These are phyloP conservation scores for Tragelaphus buxtoni DNA, from an alignment of 2,113 vertebrate species.

Conservation along the genomic window DNA sequence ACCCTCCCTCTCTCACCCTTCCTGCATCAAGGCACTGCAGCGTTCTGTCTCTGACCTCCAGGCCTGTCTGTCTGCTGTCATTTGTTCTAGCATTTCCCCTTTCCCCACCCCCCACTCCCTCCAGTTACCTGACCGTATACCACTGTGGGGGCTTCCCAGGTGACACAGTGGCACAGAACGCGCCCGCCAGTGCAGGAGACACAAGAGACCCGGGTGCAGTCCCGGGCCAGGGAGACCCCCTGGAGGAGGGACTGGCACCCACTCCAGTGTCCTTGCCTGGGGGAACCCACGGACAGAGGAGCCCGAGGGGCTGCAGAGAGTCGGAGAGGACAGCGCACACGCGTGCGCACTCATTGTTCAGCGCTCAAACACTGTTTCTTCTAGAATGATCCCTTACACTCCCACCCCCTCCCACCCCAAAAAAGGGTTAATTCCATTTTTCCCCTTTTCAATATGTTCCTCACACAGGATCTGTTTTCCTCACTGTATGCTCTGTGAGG, in stretches of 20 bases:
- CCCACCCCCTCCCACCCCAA: neutral
- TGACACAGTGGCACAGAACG: neutral
- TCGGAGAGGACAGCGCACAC: neutral
- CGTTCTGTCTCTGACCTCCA: neutral
- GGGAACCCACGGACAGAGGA: neutral
- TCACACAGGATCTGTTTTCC: neutral
- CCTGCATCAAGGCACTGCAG: neutral
- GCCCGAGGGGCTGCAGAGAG: fast-evolving
- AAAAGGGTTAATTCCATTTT: neutral
- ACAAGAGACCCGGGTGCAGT: fast-evolving
- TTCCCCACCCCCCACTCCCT: neutral
- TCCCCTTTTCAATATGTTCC: neutral
- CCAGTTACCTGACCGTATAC: neutral
- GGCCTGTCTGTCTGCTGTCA: neutral
- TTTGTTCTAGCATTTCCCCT: neutral
- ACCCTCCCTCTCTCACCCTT: neutral
- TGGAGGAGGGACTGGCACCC: neutral
- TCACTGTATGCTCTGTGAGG: neutral
- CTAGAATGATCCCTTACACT: neutral
- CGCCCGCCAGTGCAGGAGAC: neutral
- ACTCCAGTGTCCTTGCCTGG: neutral
- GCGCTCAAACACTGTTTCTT: neutral
- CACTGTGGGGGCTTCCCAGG: neutral
- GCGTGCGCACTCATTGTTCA: neutral
- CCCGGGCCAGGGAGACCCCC: neutral